Conservation (phyloP, 2,888 invertebrate genomes). For the Homarus gammarus region DNA sequence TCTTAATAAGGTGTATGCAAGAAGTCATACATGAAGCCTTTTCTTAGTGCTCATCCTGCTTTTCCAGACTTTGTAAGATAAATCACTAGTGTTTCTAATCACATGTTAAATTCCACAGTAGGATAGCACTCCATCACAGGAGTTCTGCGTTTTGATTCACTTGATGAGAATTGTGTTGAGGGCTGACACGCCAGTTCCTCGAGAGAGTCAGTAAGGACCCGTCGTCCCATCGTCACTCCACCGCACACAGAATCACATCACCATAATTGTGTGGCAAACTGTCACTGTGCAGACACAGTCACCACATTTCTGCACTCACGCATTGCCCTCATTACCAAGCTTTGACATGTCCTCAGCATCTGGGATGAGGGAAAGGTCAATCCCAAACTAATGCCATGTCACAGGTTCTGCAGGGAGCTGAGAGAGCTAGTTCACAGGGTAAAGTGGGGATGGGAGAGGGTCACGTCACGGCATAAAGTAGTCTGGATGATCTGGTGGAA, state of each 20-base stretch:
- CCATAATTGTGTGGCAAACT: conserved; percentile 62
- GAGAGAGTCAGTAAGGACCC: conserved; percentile 55
- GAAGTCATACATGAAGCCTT: conserved; percentile 60
- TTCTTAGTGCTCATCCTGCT: conserved; percentile 55
- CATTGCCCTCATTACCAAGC: conserved; percentile 64
- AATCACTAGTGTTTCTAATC: conserved; percentile 71
- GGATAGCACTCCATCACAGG: conserved; percentile 65
- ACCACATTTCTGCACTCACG: conserved; percentile 56
- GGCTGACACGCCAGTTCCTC: conserved; percentile 68
- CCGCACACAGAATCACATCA: conserved; percentile 65
- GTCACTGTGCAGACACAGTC: conserved; percentile 62
- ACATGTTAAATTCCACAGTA: conserved; percentile 66
- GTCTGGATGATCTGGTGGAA: conserved; percentile 92
- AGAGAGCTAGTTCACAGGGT: conserved; percentile 71
- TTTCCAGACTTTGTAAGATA: conserved; percentile 63
- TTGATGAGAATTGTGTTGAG: conserved; percentile 64
- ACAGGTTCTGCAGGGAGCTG: conserved; percentile 62
- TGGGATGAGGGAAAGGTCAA: conserved; percentile 59
- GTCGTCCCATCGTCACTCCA: conserved; percentile 68
- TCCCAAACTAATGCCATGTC: conserved; percentile 64
- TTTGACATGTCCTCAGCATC: conserved; percentile 61
- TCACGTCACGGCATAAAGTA: conserved; percentile 95
- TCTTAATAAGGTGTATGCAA: conserved; percentile 62
- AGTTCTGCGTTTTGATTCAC: conserved; percentile 70
- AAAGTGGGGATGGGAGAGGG: conserved; percentile 73